phyloP scores from a whole-genome alignment of 2,113 vertebrate species.

The human (Homo sapiens) region DNA sequence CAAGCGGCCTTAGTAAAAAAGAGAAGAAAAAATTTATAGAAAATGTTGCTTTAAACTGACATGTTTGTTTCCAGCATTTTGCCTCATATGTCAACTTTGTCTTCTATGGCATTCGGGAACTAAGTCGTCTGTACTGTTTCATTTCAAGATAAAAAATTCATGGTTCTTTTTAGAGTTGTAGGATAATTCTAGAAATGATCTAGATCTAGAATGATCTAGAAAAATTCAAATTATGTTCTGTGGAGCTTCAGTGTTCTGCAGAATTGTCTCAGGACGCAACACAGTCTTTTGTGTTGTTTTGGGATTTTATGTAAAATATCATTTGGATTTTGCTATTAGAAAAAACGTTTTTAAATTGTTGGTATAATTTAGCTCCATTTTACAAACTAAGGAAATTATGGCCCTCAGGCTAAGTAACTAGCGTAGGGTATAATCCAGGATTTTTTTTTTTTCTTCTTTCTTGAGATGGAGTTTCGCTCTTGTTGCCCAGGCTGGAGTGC shows the following conservation, averaged over 20 bases:
- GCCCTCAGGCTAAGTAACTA: background rate
- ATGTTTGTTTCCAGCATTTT: slow-evolving; percentile 43
- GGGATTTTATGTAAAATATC: background rate
- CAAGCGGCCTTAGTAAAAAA: too few relatives aligned
- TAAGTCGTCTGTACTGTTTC: background rate
- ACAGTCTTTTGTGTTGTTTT: background rate
- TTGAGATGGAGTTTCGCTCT: too few relatives aligned
- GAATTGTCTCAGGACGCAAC: background rate
- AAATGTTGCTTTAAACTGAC: slow-evolving; percentile 37
- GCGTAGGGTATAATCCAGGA: background rate
- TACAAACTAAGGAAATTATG: slow-evolving; percentile 24
- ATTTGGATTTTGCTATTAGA: slow-evolving; percentile 26
- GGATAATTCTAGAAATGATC: background rate
- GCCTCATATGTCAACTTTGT: background rate
- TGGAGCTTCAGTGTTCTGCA: background rate
- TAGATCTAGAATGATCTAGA: slow-evolving; percentile 7
- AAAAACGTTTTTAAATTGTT: background rate
- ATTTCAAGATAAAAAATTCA: slow-evolving; percentile 25
- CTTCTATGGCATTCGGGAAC: background rate
- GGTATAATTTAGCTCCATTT: background rate
- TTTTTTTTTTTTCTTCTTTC: background rate
- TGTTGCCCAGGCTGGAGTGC: too few relatives aligned
- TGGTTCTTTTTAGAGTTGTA: background rate
- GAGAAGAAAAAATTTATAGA: background rate
- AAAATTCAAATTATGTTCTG: background rate